Evolutionary conservation across 2,888 invertebrate species (phyloP).

Genomic region (Syritta pipiens): DNA sequence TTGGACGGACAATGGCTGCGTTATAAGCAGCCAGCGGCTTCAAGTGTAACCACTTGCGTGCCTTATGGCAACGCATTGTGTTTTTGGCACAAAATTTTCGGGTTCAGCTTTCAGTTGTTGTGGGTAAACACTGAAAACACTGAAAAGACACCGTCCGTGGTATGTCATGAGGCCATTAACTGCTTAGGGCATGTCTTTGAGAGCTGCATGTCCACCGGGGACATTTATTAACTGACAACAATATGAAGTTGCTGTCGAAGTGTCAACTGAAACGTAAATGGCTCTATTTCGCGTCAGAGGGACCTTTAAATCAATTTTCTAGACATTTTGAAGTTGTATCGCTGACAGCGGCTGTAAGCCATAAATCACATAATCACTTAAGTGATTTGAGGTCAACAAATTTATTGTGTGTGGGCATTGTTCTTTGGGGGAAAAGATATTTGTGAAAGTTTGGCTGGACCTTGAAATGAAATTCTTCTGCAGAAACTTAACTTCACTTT

Average conservation of each 20-base stretch:
- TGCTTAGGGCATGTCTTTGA: constrained; percentile 45
- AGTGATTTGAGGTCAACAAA: constrained; percentile 23
- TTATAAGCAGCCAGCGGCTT: constrained; percentile 6
- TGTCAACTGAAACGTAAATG: constrained; percentile 49
- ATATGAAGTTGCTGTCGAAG: constrained; percentile 54
- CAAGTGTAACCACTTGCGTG: neutral
- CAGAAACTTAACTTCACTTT: too few species aligned
- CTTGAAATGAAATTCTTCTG: too few species aligned
- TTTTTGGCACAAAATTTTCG: too few species aligned
- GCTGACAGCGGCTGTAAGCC: constrained; percentile 18
- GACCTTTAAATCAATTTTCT: constrained; percentile 50
- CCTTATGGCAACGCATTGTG: neutral
- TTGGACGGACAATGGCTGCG: constrained; percentile 31
- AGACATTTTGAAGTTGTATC: constrained; percentile 39
- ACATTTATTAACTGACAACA: constrained; percentile 57
- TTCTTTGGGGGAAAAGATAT: too few species aligned
- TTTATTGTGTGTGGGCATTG: constrained; percentile 19
- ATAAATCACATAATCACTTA: constrained; percentile 37
- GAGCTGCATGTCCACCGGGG: constrained; percentile 6
- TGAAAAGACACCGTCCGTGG: neutral
- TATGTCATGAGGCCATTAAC: constrained; percentile 30
- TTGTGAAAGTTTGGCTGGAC: neutral
- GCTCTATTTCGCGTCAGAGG: constrained; percentile 42
- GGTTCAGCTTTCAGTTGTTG: too few species aligned
- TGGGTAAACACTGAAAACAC: neutral